Conservation (phyloP, 2,888 invertebrate species). For the Gastracanthus pulcherrimus region DNA sequence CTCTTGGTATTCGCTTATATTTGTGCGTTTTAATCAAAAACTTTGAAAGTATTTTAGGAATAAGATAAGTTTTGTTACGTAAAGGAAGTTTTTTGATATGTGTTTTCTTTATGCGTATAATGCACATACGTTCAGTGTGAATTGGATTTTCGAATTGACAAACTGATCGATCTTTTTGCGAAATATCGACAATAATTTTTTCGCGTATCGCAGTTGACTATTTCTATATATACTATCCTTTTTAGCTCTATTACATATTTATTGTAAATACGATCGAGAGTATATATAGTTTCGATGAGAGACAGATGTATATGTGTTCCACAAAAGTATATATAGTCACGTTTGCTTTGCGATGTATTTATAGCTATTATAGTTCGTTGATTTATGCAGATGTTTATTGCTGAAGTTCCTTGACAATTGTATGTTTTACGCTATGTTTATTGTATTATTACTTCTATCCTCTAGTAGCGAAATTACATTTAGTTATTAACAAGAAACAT, state of each 20-base stretch:
- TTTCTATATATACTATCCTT: constrained; percentile 48
- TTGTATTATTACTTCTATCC: constrained; percentile 9
- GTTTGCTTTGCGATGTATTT: constrained; percentile 10
- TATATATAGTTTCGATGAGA: constrained; percentile 34
- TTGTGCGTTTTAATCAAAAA: constrained; percentile 2
- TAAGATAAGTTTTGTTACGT: constrained; percentile 16
- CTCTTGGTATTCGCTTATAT: constrained; percentile 15
- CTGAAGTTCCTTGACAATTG: constrained; percentile 26
- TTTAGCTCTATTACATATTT: constrained; percentile 50
- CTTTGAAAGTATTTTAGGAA: constrained; percentile 18
- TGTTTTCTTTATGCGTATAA: neutral
- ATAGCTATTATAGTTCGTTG: constrained; percentile 12
- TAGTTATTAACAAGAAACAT: constrained; percentile 19
- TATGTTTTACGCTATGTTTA: constrained; percentile 14
- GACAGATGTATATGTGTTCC: constrained; percentile 14
- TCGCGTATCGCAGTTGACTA: constrained; percentile 13
- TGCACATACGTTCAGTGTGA: neutral
- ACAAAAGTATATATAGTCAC: neutral
- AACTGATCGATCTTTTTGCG: constrained; percentile 14
- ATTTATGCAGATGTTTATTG: constrained; percentile 42
- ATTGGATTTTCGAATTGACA: neutral
- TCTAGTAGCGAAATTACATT: constrained; percentile 1
- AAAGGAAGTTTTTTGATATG: neutral
- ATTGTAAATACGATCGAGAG: constrained; percentile 45
- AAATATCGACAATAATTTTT: constrained; percentile 54